phyloP scores from a whole-genome alignment of 2,888 invertebrate species.

The Stictocephala bisonia region DNA sequence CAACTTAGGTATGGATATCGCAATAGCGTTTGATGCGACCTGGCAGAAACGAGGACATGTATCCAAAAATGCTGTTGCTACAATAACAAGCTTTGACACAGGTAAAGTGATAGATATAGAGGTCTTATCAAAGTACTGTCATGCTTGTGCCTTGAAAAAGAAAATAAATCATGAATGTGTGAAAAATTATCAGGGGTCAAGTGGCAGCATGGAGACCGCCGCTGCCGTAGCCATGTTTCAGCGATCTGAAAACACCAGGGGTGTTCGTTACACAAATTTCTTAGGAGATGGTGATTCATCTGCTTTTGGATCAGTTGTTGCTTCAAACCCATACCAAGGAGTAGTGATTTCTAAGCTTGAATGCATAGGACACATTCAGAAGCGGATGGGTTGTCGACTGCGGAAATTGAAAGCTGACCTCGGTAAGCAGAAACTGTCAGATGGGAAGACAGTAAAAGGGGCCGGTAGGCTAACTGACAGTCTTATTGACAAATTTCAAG shows the following conservation, averaged over 20 bases:
- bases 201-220: too few relatives aligned
- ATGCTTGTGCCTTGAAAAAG: constrained; percentile 20
- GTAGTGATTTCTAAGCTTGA: constrained; percentile 22
- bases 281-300: constrained; percentile 33
- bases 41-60: constrained; percentile 40
- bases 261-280: constrained; percentile 18
- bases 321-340: constrained; percentile 40
- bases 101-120: constrained; percentile 32
- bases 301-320: neutral
- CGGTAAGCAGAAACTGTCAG: neutral
- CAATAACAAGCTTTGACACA: constrained; percentile 8
- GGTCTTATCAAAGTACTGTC: constrained; percentile 27
- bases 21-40: constrained; percentile 32
- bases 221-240: too few relatives aligned
- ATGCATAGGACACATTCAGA: constrained; percentile 7
- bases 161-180: too few relatives aligned
- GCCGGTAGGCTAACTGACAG: constrained; percentile 55
- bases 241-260: neutral
- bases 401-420: constrained; percentile 33
- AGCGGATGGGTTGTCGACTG: constrained; percentile 47
- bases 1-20: neutral
- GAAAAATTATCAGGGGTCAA: too few relatives aligned
- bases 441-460: constrained; percentile 49
- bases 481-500: constrained; percentile 55
- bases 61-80: constrained; percentile 1